Conservation (phyloP, 2,113 vertebrate genomes). For the Rostratula benghalensis region DNA sequence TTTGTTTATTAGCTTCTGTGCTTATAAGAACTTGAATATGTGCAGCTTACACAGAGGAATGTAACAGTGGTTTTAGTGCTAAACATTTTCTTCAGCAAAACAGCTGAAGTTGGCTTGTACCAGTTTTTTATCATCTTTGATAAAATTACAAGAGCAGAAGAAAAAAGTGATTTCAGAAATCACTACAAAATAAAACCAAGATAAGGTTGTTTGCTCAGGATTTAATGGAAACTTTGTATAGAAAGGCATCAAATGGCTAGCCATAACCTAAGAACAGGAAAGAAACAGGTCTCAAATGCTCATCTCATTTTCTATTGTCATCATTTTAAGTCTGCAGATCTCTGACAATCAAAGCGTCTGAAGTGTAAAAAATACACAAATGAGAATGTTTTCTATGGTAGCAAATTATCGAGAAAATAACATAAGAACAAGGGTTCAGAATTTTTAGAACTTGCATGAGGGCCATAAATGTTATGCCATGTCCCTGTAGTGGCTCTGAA, state of each 20-base stretch:
- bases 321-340: background rate
- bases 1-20: background rate
- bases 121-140: background rate
- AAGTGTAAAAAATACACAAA: background rate
- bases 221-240: background rate
- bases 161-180: background rate
- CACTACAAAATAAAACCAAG: background rate
- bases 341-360: background rate
- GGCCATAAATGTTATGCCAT: background rate
- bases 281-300: background rate
- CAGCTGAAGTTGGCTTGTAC: background rate
- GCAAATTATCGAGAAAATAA: background rate
- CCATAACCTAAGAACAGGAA: background rate
- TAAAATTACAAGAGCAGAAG: background rate
- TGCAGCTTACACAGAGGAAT: background rate
- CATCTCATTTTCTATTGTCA: background rate
- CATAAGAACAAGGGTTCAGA: background rate
- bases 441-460: background rate
- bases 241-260: background rate
- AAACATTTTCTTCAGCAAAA: background rate
- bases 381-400: background rate
- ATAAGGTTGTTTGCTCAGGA: background rate
- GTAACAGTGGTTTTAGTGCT: background rate
- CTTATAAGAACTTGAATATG: background rate
- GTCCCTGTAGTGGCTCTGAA: background rate